Evolutionary conservation across 2,888 invertebrate genomes (phyloP), one percentile per base, ranked within the genome.

Genomic region (Hyposoter dolosus): DNA sequence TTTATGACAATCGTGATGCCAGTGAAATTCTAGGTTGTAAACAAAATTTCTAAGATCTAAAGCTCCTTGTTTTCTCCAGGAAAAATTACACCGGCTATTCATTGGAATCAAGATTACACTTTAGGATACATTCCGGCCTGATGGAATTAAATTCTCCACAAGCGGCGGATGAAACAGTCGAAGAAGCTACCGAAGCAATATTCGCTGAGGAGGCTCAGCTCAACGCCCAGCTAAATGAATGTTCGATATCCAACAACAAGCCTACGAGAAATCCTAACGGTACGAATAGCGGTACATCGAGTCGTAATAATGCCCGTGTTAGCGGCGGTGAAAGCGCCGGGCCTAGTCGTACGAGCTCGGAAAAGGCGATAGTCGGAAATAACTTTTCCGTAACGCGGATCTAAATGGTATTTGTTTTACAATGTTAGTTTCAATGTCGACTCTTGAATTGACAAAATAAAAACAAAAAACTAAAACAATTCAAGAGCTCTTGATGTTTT

Each of bases 61-160:
- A 45, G 6, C 7, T 68, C 40, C 28, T 85, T 66, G 79, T 83
- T 82, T 75, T 74, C 95, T 95, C 0, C 95, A 98, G 98, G 94
- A 97, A 97, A 95, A 97, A 98, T 92, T 98, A 97, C 93, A 97
- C 98, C 12, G 97, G 98, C 3, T 99, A 98, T 93, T 96, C 97
- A 0, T 94, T 99, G 89, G 98, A 99, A 93, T 98, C 98, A 0
- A 95, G 98, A 56, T 95, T 99, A 23, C 98, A 98, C 93, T 98
- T 99, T 94, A 96, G 98, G 89, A 97, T 98, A 88, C 98, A 99
- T 93, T 97, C 98, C 0, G 96, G 96, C 69, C 92, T 97, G 65
- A 93, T 95, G 87, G 95, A 95, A 83, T 92, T 95, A 68, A 95
- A 94, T 88, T 92, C 89, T 17, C 92, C 92, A 82, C 93, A 93